These are phyloP conservation scores for Geopemphigus sp. DNA, from an alignment of 1,140 invertebrate genomes.

Conservation along the genomic window DNA sequence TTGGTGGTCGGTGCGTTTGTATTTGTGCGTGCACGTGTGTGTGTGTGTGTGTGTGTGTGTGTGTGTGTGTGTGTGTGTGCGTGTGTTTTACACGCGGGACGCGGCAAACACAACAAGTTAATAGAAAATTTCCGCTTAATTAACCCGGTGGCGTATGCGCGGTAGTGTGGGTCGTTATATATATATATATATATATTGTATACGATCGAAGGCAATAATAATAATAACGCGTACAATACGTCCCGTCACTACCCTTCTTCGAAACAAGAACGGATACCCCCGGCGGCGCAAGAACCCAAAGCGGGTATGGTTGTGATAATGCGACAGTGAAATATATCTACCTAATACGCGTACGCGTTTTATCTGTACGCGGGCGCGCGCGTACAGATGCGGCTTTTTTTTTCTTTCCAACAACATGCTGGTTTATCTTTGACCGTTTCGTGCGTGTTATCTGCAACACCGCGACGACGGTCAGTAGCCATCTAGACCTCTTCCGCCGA, in stretches of 20 bases:
- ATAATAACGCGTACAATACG: conserved; percentile 3
- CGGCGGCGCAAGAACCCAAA: background rate
- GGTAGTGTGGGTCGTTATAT: background rate
- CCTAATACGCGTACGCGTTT: background rate
- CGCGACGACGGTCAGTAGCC: conserved; percentile 8
- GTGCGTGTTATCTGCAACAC: conserved; percentile 20
- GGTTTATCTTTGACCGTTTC: conserved; percentile 30
- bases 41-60: too few relatives aligned
- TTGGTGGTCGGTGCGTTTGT: background rate
- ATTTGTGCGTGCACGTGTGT: too few relatives aligned
- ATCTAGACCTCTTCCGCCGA: background rate
- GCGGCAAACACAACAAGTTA: conserved; percentile 47
- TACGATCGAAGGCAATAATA: too few relatives aligned
- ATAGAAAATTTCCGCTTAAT: conserved; percentile 48
- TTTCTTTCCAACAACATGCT: too few relatives aligned
- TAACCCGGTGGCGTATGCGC: conserved; percentile 28
- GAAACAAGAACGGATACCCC: background rate
- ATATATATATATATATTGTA: conserved; percentile 16
- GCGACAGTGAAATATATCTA: background rate
- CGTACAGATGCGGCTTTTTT: too few relatives aligned
- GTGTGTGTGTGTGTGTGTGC: background rate
- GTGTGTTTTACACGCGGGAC: background rate
- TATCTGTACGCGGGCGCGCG: background rate
- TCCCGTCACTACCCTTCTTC: conserved; percentile 36
- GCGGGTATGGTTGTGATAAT: background rate